Base-by-base conservation (phyloP, 92 coral and sea anemone species). In the Bergia sp. region DNA sequence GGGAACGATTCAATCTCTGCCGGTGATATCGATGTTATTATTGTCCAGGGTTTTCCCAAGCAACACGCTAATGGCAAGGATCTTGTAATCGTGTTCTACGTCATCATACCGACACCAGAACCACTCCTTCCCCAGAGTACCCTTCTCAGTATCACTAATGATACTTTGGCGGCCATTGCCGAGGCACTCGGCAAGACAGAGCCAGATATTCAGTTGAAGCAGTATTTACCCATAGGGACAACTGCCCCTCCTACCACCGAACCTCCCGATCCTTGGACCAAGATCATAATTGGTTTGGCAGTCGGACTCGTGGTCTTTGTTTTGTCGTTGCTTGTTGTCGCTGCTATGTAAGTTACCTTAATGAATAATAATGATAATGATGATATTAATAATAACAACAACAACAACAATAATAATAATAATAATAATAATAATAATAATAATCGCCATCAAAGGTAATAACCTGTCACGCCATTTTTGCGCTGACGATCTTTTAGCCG, bases 61-160 rank as follows among this genome's bases (percentile, higher is more conserved):
- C 80, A 76, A 41, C 53, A 76, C 49, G 49, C 79, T 38, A 74
- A 74, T n/a, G 80, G 53, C 53, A 76, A 41, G 80, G 53, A 76
- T 44, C 53, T 76, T 41, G 23, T 76, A 37, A 76, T 76, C 15
- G 80, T 7, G 45, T 76, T 76, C 79, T 76, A 76, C 36, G 37
- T 76, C 45, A 1, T 76, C 21, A 42, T 76, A 42, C 53, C 47
- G 36, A 76, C 79, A 42, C 9, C 79, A 7, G 23, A 39, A 2
- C 10, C 50, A 18, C 45, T 76, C 23, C 79, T 76, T 21, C 53
- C 79, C 10, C 79, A 76, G 45, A 10, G 21, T 15, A 76, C 79
- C 11, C 79, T 76, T 50, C 79, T 76, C 23, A 76, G 47, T 18
- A 16, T 76, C 53, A 76, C 50, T 12, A 76, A 41, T n/a, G 45